Conservation (phyloP, 2,888 invertebrate species). For the Lasioglossum vierecki region DNA sequence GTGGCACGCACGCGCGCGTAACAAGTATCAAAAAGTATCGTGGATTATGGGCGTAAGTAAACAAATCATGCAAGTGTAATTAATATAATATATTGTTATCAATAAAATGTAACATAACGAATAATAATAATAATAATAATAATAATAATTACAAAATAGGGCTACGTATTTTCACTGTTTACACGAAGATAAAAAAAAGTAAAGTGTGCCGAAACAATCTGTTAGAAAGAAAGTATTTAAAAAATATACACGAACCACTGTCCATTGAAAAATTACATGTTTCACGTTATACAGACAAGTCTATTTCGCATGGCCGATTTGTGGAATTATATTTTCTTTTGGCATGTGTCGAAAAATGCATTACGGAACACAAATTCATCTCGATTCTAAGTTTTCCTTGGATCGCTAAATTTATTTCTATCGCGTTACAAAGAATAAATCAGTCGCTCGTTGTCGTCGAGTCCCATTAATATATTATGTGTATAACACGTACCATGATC, state of each 20-base stretch:
- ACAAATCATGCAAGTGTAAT: slow-evolving; percentile 77
- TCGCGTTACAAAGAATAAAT: slow-evolving; percentile 53
- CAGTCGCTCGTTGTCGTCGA: slow-evolving; percentile 61
- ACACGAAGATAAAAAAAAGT: slow-evolving; percentile 70
- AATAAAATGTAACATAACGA: slow-evolving; percentile 83
- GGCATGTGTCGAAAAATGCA: slow-evolving; percentile 63
- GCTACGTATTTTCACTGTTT: slow-evolving; percentile 75
- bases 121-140: slow-evolving; percentile 80
- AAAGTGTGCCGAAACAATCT: slow-evolving; percentile 57
- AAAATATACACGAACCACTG: slow-evolving; percentile 63
- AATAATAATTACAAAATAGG: slow-evolving; percentile 81
- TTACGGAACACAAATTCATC: slow-evolving; percentile 34
- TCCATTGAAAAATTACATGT: slow-evolving; percentile 35
- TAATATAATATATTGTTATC: slow-evolving; percentile 83
- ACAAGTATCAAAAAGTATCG: slow-evolving; percentile 32
- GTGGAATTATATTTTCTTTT: slow-evolving; percentile 53
- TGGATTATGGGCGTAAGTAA: slow-evolving; percentile 71
- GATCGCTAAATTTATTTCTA: slow-evolving; percentile 38
- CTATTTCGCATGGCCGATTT: slow-evolving; percentile 42
- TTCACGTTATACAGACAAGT: slow-evolving; percentile 49
- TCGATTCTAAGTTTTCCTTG: slow-evolving; percentile 28
- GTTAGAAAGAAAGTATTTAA: slow-evolving; percentile 52
- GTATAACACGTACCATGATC: slow-evolving; percentile 45
- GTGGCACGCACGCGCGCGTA: neutral
- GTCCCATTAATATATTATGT: slow-evolving; percentile 40